Conservation (phyloP, 2,113 vertebrate genomes). For the Illadopsis cleaveri region DNA sequence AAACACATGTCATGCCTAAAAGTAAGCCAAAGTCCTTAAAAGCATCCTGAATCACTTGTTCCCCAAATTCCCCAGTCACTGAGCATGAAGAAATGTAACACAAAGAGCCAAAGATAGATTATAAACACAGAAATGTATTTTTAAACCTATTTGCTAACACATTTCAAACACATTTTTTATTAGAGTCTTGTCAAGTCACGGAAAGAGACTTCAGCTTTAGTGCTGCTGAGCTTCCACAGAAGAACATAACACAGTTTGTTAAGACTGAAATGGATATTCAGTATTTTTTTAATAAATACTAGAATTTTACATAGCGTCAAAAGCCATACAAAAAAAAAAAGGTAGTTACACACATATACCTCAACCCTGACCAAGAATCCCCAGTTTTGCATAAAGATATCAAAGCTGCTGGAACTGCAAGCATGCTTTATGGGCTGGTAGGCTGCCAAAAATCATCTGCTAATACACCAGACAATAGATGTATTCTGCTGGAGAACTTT, state of each 20-base stretch:
- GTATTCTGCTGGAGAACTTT: background rate
- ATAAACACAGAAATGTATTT: background rate
- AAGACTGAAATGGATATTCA: background rate
- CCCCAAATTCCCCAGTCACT: background rate
- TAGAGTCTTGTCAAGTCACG: background rate
- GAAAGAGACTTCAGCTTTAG: background rate
- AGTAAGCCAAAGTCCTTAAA: background rate
- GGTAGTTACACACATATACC: background rate
- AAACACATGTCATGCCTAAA: background rate
- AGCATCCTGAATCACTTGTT: background rate
- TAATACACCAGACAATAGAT: background rate
- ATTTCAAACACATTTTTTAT: background rate
- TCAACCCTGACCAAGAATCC: background rate
- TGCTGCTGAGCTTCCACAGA: background rate
- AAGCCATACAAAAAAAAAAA: background rate
- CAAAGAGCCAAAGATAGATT: background rate
- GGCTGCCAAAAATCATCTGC: constrained; percentile 34
- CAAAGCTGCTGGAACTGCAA: constrained; percentile 2
- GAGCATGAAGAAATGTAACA: background rate
- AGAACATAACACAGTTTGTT: background rate
- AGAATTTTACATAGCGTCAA: background rate
- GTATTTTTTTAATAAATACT: background rate
- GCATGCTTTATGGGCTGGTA: background rate
- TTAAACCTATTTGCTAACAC: background rate
- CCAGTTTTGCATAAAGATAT: background rate